Conservation (phyloP, 2,888 invertebrate species). For the Chalcis sispes region DNA sequence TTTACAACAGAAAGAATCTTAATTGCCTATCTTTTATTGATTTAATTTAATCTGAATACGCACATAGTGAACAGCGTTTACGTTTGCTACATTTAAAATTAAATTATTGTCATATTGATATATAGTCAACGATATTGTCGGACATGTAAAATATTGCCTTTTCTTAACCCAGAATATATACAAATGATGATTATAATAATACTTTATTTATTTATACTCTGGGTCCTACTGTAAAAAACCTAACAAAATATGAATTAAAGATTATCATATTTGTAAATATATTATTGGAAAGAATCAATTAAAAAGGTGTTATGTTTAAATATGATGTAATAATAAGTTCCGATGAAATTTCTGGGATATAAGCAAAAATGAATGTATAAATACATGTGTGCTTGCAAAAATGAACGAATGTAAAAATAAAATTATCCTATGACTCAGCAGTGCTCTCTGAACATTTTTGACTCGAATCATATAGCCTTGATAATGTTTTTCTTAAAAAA, state of each 20-base stretch:
- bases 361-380: constrained; percentile 14
- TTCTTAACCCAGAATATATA: constrained; percentile 64
- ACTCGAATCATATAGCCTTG: constrained; percentile 59
- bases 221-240: constrained; percentile 64
- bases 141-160: constrained; percentile 52
- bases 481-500: constrained; percentile 51
- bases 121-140: constrained; percentile 30
- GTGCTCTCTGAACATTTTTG: constrained; percentile 66
- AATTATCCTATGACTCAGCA: constrained; percentile 60
- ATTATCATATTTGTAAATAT: constrained; percentile 69
- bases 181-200: constrained; percentile 63
- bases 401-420: constrained; percentile 50
- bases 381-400: constrained; percentile 55
- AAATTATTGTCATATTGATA: constrained; percentile 6
- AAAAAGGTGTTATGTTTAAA: constrained; percentile 64
- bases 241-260: constrained; percentile 61
- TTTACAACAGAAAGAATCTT: not conserved
- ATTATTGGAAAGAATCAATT: constrained; percentile 61
- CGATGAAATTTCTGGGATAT: constrained; percentile 10
- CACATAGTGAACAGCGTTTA: constrained; percentile 62
- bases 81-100: too few relatives aligned
- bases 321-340: constrained; percentile 50
- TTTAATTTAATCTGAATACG: constrained; percentile 53
- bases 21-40: not conserved
- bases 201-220: constrained; percentile 73